Evolutionary conservation across 2,888 invertebrate species (phyloP).

Genomic region (Deladenus siricidicola): DNA sequence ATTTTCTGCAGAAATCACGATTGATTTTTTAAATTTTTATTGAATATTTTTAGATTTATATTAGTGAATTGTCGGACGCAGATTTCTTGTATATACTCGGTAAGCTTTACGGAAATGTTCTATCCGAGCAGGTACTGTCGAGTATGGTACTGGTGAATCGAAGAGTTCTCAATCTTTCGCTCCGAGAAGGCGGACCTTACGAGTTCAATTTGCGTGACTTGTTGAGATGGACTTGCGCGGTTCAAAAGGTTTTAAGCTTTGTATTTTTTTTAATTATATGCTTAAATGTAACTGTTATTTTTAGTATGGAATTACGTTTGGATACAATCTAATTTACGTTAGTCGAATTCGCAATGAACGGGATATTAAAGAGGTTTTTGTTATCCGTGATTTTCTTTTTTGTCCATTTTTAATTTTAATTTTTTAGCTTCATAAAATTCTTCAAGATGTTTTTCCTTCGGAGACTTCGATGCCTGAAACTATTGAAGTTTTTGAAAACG

Average conservation of each 20-base stretch:
- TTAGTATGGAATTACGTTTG: constrained; percentile 17
- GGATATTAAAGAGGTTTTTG: constrained; percentile 63
- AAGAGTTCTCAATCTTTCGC: constrained; percentile 68
- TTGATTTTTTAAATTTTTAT: background rate
- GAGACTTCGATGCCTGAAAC: background rate
- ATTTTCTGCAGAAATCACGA: background rate
- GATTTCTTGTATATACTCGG: constrained; percentile 22
- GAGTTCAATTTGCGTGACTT: constrained; percentile 94
- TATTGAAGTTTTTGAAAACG: background rate
- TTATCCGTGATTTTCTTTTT: background rate
- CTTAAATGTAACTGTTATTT: background rate
- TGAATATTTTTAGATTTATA: constrained; percentile 26
- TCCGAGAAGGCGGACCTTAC: constrained; percentile 67
- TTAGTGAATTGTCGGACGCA: constrained; percentile 34
- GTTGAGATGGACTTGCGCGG: constrained; percentile 70
- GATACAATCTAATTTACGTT: constrained; percentile 64
- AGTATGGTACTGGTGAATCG: constrained; percentile 49
- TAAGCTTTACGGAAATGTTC: constrained; percentile 1
- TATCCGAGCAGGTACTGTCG: constrained; percentile 13
- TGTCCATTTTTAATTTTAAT: background rate
- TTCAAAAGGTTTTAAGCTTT: background rate
- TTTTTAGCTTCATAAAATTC: background rate
- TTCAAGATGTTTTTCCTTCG: background rate
- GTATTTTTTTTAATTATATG: background rate
- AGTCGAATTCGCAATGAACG: constrained; percentile 73